Base-by-base conservation (phyloP, 2,888 invertebrate species). In the Celastrina argiolus region DNA sequence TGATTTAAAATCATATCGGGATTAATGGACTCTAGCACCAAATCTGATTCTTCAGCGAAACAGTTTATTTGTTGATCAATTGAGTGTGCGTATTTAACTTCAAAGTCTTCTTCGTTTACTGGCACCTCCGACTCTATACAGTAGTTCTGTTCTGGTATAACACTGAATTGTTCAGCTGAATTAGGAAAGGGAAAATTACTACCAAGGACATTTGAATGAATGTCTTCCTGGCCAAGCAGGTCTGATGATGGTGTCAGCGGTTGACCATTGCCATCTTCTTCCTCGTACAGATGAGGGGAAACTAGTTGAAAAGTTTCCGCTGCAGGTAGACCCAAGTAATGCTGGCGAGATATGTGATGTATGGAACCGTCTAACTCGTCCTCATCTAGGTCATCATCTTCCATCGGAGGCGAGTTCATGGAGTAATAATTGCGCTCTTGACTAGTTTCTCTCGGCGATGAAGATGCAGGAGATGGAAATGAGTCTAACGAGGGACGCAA, bases 271-370 rank as follows among this genome's bases (percentile, higher is more conserved):
- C 92, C 92, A 73, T 94, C 94, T 69, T 94, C 94, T 78, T 94
- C 93, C 69, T 94, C 93, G 68, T 94, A 93, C 65, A 92, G 79
- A 72, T 88, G 87, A 64, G 91, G 90, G 10, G 93, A 91, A 14
- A 94, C 91, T 71, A 94, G 78, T 74, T 94, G 94, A 76, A 94
- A 95, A 3, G 92, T 88, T 78, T 94, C 94, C 6, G 92, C 88
- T 7, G 92, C 89, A 63, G 93, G 92, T 65, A 94, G 84, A 72
- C 93, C 90, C 39, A 94, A 84, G 74, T 94, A 94, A 67, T 94
- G 93, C 66, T 92, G 85, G 42, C 85, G 91, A 0, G 92, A 89
- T 64, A 93, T 81, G 70, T 89, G 88, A 66, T 75, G 74, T 14
- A 92, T 75, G 6, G 90, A 81, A 6, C 86, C 82, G 58, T 91